These are phyloP conservation scores for Hydrocynus forskahlii DNA, from an alignment of 2,797 vertebrate species.

Conservation along the genomic window DNA sequence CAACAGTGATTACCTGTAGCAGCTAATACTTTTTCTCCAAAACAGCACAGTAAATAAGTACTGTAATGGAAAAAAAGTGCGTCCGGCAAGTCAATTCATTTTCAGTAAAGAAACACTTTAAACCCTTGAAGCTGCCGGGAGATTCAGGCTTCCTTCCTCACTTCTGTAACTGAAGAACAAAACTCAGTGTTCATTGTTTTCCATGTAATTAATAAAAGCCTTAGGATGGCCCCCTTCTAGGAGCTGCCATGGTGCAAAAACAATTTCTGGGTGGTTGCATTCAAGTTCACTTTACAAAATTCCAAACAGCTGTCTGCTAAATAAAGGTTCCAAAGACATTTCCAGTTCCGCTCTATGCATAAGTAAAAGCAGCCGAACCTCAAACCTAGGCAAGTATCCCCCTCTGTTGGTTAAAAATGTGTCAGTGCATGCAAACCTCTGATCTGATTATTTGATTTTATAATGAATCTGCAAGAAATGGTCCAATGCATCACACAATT, in stretches of 20 bases:
- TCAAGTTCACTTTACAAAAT: background rate
- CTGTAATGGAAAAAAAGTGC: too few species aligned
- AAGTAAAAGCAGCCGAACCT: background rate
- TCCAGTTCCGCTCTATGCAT: background rate
- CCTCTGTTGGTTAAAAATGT: conserved; percentile 41
- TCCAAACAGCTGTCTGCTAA: background rate
- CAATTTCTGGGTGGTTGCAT: background rate
- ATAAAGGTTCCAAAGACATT: background rate
- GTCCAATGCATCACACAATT: background rate
- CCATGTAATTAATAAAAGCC: too few species aligned
- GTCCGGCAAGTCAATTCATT: background rate
- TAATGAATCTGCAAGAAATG: background rate
- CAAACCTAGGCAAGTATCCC: conserved; percentile 1
- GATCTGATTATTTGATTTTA: background rate
- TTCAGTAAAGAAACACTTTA: background rate
- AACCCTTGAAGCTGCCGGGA: too few species aligned
- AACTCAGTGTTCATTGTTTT: too few species aligned
- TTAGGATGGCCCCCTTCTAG: too few species aligned
- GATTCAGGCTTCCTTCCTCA: too few species aligned
- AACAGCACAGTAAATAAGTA: too few species aligned
- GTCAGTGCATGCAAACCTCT: conserved; percentile 3
- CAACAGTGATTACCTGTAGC: background rate
- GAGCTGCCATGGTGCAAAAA: background rate
- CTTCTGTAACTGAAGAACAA: too few species aligned
- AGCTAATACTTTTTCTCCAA: too few species aligned